Percentiles rank a stretch among this genome's conserved stretches.
phyloP scores from a whole-genome alignment of 2,797 vertebrate species.

The Ceryle rudis region DNA sequence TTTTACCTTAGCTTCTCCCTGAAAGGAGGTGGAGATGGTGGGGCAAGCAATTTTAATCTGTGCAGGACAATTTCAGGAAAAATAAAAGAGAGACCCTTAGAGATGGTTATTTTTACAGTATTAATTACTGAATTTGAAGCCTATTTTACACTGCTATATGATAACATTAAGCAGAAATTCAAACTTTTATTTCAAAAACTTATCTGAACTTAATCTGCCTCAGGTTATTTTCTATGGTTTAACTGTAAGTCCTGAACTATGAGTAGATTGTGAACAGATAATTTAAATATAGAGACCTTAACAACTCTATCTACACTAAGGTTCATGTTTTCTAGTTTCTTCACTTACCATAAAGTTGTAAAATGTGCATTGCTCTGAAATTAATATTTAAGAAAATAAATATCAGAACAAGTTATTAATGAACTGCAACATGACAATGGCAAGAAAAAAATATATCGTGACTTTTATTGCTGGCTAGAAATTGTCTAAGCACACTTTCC shows the following conservation, averaged over 20 bases:
- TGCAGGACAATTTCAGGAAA: neutral
- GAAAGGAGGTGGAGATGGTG: neutral
- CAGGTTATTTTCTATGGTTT: neutral
- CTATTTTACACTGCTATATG: neutral
- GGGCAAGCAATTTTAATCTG: neutral
- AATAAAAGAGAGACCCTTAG: neutral
- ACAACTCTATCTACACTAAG: neutral
- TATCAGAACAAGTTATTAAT: neutral
- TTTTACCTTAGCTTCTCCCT: constrained; percentile 25
- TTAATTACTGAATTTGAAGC: neutral
- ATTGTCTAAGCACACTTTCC: neutral
- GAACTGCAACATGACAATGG: neutral
- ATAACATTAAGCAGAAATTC: neutral
- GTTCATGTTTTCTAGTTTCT: neutral
- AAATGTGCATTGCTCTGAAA: neutral
- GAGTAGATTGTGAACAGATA: neutral
- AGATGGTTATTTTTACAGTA: neutral
- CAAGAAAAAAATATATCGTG: neutral
- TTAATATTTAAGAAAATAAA: neutral
- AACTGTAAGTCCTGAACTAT: neutral
- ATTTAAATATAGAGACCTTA: neutral
- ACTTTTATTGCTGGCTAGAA: neutral
- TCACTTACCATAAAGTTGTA: neutral
- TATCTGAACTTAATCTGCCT: neutral
- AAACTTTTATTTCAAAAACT: neutral